Evolutionary conservation across 2,888 invertebrate genomes (phyloP), one percentile per base, ranked within the genome.

Genomic region (Sesia apiformis): DNA sequence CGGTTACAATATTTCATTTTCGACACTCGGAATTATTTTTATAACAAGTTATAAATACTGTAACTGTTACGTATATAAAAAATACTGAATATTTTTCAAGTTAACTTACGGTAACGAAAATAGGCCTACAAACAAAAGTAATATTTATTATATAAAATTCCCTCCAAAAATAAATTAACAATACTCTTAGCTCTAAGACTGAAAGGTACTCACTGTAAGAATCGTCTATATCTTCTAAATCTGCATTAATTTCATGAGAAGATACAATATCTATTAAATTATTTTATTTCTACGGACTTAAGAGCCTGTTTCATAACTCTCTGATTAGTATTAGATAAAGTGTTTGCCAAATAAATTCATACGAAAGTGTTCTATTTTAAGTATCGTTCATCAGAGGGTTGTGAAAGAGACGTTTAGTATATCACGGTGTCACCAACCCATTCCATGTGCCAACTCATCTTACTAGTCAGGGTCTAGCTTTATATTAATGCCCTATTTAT

Each of bases 161-260:
- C 88, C 85, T 87, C 88, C 87, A 87, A 69, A 80, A 62, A 80
- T 77, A 79, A 70, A 78, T 78, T 76, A 81, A 81, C 78, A 81
- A 78, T 82, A 83, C 75, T 83, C 72, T 78, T 88, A 86, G 85
- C 79, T 72, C 76, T 86, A 88, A 87, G 88, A 87, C 87, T 87
- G 84, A 86, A 80, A 72, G 74, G 75, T 81, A 76, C 73, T 75
- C 67, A 51, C 49, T 52, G 7, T 50, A 38, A 50, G 50, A 39
- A 50, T 38, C 42, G 3, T 42, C 7, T 7, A 6, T 42, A 7
- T 6, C 42, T 23, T 23, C 23, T 23, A 23, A 23, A 23, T 23
- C 23, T 23, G 23, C 23, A 23, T 23, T 23, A 23, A 23, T 23
- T 23, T 23, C 23, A 23, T 23, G 23, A 23, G 23, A 23, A 23